Conservation (phyloP, 2,113 vertebrate genomes). For the Onychostruthus taczanowskii region DNA sequence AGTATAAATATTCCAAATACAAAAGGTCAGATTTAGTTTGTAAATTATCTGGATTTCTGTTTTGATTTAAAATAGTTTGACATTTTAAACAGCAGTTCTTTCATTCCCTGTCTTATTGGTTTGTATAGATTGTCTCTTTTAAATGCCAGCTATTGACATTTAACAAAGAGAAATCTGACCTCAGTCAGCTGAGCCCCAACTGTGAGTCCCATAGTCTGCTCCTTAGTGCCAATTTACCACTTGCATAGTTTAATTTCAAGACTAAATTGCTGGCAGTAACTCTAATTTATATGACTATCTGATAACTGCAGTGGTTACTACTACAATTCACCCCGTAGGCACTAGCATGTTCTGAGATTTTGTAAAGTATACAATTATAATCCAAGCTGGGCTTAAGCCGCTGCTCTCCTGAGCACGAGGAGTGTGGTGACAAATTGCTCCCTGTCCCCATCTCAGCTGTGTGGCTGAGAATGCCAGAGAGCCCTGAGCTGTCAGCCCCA, state of each 20-base stretch:
- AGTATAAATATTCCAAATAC: constrained; percentile 72
- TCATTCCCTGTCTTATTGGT: constrained; percentile 69
- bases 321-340: constrained; percentile 8
- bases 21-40: constrained; percentile 77
- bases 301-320: neutral
- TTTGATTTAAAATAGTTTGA: constrained; percentile 80
- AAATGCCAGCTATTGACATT: constrained; percentile 80
- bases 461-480: neutral
- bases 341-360: neutral
- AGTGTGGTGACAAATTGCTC: neutral
- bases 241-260: constrained; percentile 55
- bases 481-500: neutral
- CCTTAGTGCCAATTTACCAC: constrained; percentile 70
- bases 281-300: constrained; percentile 22
- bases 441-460: neutral
- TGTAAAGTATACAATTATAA: neutral
- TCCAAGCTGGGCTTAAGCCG: neutral
- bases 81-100: constrained; percentile 75
- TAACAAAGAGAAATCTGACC: constrained; percentile 76
- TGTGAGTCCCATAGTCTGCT: constrained; percentile 49
- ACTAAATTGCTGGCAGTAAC: constrained; percentile 43
- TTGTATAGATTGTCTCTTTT: constrained; percentile 76
- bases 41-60: constrained; percentile 76
- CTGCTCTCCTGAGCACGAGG: neutral
- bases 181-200: constrained; percentile 68